Conservation (phyloP, 2,113 vertebrate species). For the Otocyon megalotis region DNA sequence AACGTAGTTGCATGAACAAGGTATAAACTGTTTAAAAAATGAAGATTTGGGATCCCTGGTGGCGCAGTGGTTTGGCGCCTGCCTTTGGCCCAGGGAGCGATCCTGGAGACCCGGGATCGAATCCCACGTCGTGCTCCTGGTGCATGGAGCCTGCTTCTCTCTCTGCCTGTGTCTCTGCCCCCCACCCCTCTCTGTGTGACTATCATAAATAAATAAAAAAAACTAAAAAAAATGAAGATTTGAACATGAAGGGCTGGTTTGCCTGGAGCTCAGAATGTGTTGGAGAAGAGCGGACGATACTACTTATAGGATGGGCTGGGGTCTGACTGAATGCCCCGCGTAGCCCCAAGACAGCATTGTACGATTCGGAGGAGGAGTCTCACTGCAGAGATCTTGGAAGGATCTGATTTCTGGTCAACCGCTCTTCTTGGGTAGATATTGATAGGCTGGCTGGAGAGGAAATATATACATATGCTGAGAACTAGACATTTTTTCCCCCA, state of each 20-base stretch:
- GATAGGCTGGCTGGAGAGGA: not conserved
- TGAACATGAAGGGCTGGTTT: not conserved
- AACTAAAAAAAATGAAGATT: not conserved
- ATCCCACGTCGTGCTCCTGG: too few relatives aligned
- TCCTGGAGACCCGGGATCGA: too few relatives aligned
- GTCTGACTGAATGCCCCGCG: not conserved
- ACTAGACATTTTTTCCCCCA: not conserved
- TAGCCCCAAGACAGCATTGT: not conserved
- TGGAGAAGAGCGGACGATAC: not conserved
- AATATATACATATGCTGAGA: not conserved
- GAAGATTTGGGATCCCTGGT: too few relatives aligned
- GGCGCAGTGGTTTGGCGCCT: too few relatives aligned
- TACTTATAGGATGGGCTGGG: not conserved
- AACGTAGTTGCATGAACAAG: not conserved
- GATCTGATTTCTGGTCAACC: not conserved
- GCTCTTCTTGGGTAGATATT: not conserved
- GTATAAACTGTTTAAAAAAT: not conserved
- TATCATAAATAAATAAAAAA: too few relatives aligned
- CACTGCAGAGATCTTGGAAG: not conserved
- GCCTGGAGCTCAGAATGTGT: not conserved
- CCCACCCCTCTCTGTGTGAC: too few relatives aligned
- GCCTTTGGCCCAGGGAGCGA: too few relatives aligned
- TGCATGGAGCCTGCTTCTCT: too few relatives aligned
- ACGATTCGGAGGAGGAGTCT: not conserved
- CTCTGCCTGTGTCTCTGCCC: too few relatives aligned